Conservation (phyloP, 2,888 invertebrate genomes). For the Acrobasis consociella region DNA sequence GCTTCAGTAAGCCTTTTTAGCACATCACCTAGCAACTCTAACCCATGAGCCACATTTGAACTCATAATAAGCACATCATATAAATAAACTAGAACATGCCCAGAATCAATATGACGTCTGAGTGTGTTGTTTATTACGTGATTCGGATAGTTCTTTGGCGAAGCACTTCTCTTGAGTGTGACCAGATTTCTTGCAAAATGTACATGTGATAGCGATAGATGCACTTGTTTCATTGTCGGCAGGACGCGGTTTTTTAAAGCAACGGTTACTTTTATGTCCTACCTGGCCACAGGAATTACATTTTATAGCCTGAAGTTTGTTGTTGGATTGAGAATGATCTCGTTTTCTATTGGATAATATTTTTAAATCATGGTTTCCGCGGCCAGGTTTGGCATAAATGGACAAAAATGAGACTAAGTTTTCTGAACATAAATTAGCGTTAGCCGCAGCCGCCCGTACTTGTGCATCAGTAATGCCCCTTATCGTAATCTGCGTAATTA, state of each 20-base stretch:
- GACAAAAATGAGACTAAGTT: background rate
- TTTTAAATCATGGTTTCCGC: background rate
- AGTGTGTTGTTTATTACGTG: too few species aligned
- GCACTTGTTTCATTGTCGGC: background rate
- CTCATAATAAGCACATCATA: too few species aligned
- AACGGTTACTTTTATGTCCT: constrained; percentile 18
- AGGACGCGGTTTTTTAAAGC: constrained; percentile 14
- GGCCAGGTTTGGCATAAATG: constrained; percentile 8
- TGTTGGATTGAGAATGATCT: background rate
- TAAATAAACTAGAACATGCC: too few species aligned
- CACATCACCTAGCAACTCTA: too few species aligned
- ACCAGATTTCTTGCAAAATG: constrained; percentile 29
- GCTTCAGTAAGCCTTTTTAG: too few species aligned
- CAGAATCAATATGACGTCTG: too few species aligned
- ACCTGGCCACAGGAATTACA: constrained; percentile 22
- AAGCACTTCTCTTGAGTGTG: too few species aligned
- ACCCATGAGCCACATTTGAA: too few species aligned
- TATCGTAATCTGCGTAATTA: constrained; percentile 32
- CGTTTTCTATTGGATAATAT: background rate
- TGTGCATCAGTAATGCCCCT: constrained; percentile 32
- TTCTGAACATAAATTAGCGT: constrained; percentile 31
- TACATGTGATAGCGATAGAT: constrained; percentile 14
- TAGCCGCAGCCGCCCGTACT: constrained; percentile 36
- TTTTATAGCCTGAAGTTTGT: background rate
- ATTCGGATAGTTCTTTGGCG: constrained; percentile 25